phyloP scores from a whole-genome alignment of 2,888 invertebrate species.

The Acheta domesticus region DNA sequence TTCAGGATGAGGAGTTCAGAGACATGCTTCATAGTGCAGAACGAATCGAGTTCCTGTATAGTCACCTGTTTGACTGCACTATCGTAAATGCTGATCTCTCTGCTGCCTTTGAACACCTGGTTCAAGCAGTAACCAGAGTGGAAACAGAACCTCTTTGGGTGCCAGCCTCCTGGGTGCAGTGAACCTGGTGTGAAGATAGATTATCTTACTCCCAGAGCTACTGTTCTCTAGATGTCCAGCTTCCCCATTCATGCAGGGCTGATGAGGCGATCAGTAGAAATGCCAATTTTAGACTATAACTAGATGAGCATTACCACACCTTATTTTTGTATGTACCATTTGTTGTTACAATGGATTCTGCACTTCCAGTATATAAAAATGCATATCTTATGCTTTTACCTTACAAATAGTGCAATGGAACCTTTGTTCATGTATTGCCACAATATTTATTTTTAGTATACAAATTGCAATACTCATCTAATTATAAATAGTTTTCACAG shows the following conservation, averaged over 20 bases:
- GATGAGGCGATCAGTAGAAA: not conserved
- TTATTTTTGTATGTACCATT: slow-evolving; percentile 18
- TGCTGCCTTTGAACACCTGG: slow-evolving; percentile 78
- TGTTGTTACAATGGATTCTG: slow-evolving; percentile 4
- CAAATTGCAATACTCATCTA: slow-evolving; percentile 12
- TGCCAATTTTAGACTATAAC: slow-evolving; percentile 18
- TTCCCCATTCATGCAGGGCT: not conserved
- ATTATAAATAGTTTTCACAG: slow-evolving; percentile 18
- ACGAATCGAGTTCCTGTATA: slow-evolving; percentile 86
- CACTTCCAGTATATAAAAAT: not conserved
- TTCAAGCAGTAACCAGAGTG: slow-evolving; percentile 74
- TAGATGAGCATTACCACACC: slow-evolving; percentile 18
- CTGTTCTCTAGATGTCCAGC: slow-evolving; percentile 4
- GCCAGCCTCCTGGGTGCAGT: slow-evolving; percentile 91
- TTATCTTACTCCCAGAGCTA: not conserved
- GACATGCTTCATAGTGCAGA: slow-evolving; percentile 82
- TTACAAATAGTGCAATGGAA: not conserved
- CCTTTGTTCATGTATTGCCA: slow-evolving; percentile 18
- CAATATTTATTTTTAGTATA: not conserved
- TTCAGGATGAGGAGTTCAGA: slow-evolving; percentile 85
- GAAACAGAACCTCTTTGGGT: slow-evolving; percentile 96
- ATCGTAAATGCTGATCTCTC: slow-evolving; percentile 90
- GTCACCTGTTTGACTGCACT: slow-evolving; percentile 90
- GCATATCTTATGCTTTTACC: slow-evolving; percentile 9
- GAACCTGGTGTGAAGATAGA: slow-evolving; percentile 42